These are phyloP conservation scores for Parochlus steinenii DNA, from an alignment of 2,888 invertebrate genomes.

Conservation along the genomic window DNA sequence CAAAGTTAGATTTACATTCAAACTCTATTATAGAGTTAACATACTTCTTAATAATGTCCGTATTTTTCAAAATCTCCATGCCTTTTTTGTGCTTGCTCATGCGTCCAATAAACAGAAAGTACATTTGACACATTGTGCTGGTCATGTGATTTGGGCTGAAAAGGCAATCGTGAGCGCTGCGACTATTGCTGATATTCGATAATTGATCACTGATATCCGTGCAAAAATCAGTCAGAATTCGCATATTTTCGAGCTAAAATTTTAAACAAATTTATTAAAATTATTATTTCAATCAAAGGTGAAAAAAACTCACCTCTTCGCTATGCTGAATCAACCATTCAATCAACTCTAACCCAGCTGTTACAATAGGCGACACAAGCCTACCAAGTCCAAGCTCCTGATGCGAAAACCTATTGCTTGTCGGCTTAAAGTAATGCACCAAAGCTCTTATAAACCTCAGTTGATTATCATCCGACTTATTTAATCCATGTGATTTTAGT, in stretches of 20 bases:
- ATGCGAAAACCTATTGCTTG: conserved; percentile 72
- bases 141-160: conserved; percentile 78
- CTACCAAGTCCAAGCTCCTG: conserved; percentile 46
- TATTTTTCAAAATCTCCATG: conserved; percentile 50
- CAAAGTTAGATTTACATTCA: conserved; percentile 7
- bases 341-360: conserved; percentile 27
- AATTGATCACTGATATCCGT: conserved; percentile 63
- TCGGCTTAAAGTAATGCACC: conserved; percentile 72
- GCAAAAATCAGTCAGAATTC: conserved; percentile 60
- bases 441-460: conserved; percentile 56
- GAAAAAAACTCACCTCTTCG: conserved; percentile 19
- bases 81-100: conserved; percentile 57
- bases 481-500: conserved; percentile 31
- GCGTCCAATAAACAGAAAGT: conserved; percentile 85
- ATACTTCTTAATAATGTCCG: conserved; percentile 60
- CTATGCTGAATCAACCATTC: conserved; percentile 25
- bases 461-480: conserved; percentile 47
- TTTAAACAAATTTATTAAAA: conserved; percentile 1
- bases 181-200: conserved; percentile 49
- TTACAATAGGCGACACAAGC: conserved; percentile 25
- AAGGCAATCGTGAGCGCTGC: conserved; percentile 69
- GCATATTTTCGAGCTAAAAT: conserved; percentile 45
- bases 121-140: conserved; percentile 83
- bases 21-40: conserved; percentile 16
- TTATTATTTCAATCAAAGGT: not conserved